Evolutionary conservation across 1,140 invertebrate species (phyloP), one percentile per base, ranked within the genome.

Genomic region (Diplogasteroides magnus): DNA sequence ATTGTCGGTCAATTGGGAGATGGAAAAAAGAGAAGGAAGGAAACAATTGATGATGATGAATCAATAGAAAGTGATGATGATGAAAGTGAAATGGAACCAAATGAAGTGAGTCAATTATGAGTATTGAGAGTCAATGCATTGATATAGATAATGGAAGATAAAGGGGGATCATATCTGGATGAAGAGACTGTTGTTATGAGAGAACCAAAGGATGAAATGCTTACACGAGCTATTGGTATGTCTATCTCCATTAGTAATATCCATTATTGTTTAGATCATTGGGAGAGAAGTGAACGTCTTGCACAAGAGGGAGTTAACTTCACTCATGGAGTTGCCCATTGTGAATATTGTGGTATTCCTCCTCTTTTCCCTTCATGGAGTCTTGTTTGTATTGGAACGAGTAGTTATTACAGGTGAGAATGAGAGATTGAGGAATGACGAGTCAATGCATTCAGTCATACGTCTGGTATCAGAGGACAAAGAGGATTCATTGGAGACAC

Each of bases 281-380:
- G 27, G 57, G 48, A 1, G 57, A 58, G 28, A 29, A 67, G 2
- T 31, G 23, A 58, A 1, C 57, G 32, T 28, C 57, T 58, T 6
- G 27, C 32, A 23, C 31, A 58, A n/a, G 31, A 59, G 1, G 19
- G 27, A 0, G 59, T 31, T 3, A 26, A 61, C 6, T 63, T 60
- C 3, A n/a, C 48, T 26, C 31, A 31, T 2, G 29, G 28, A 3
- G 63, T 72, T 13, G 60, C 70, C 2, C 61, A 68, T 63, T 62
- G 31, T n/a, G 3, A 55, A 23, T 14, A 64, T 0, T 2, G 29
- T 29, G 69, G 57, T 2, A 60, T 64, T n/a, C 84, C 95, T 60
- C 93, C 95, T 0, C 88, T 90, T 69, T 97, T 91, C 85, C 89
- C 92, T 0, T 95, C 92, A 73, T 98, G 94, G 93, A 91, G 91